These are phyloP conservation scores for Macroteleia sp. DNA, from an alignment of 2,888 invertebrate species.

Conservation along the genomic window DNA sequence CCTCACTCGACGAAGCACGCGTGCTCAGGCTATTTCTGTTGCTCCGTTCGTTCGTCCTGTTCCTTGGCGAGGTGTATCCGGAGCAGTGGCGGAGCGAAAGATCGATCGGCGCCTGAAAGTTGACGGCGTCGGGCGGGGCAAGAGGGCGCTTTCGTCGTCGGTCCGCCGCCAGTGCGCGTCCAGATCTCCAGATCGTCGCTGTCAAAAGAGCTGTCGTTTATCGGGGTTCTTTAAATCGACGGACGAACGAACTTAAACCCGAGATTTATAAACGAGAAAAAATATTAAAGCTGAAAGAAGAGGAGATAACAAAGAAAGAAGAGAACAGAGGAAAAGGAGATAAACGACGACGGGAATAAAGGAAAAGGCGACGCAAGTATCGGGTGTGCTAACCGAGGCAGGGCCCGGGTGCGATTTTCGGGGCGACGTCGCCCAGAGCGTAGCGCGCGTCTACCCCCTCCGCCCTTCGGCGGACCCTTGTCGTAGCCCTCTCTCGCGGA, in stretches of 20 bases:
- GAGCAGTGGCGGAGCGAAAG: slow-evolving; percentile 47
- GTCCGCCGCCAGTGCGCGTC: slow-evolving; percentile 85
- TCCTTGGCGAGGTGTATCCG: slow-evolving; percentile 54
- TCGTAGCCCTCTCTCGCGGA: slow-evolving; percentile 22
- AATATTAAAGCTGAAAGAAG: no score
- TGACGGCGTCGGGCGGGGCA: slow-evolving; percentile 85
- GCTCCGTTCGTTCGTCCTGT: slow-evolving; percentile 55
- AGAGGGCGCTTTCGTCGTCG: slow-evolving; percentile 87
- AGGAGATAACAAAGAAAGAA: no score
- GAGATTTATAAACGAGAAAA: no score
- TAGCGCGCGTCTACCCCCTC: slow-evolving; percentile 36
- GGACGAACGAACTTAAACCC: background rate
- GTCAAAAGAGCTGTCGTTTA: slow-evolving; percentile 72
- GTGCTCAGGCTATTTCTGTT: slow-evolving; percentile 38
- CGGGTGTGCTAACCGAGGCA: no score
- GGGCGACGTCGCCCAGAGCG: slow-evolving; percentile 11
- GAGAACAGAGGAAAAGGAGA: background rate
- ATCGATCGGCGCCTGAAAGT: slow-evolving; percentile 68
- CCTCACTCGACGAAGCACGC: slow-evolving; percentile 29
- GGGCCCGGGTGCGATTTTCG: slow-evolving; percentile 37
- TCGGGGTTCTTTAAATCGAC: slow-evolving; percentile 32
- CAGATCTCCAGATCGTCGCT: slow-evolving; percentile 83
- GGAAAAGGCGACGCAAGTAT: background rate
- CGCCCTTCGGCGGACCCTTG: slow-evolving; percentile 17
- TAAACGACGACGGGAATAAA: background rate